Evolutionary conservation across 2,888 invertebrate genomes (phyloP).

Genomic region (Trachelus troglodyta): DNA sequence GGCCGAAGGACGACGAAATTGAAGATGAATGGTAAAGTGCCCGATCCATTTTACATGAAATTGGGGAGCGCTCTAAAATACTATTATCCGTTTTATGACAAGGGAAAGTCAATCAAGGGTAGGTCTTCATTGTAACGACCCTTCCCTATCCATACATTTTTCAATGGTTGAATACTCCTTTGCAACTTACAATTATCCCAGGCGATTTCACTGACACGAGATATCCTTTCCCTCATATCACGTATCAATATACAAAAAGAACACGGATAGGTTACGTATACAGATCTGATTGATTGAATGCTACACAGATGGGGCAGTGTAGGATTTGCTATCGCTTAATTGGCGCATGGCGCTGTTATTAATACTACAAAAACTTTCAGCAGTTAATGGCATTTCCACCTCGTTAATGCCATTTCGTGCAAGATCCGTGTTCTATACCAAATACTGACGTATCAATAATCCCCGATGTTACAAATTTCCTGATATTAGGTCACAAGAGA

Average conservation of each 20-base stretch:
- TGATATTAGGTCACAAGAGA: background rate
- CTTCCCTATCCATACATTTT: background rate
- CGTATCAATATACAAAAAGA: background rate
- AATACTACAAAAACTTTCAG: background rate
- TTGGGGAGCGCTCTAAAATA: background rate
- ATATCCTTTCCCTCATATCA: background rate
- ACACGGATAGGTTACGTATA: background rate
- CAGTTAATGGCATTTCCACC: background rate
- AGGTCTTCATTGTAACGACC: background rate
- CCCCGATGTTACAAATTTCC: background rate
- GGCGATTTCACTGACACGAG: background rate
- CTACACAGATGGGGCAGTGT: background rate
- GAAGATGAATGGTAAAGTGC: background rate
- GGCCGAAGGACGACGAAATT: background rate
- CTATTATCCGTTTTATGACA: background rate
- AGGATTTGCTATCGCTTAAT: background rate
- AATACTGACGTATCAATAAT: background rate
- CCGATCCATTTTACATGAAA: background rate
- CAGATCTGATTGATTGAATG: background rate
- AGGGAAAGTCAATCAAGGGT: background rate
- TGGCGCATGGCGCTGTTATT: background rate
- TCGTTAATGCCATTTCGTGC: background rate
- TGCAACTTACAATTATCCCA: background rate
- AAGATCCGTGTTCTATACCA: background rate
- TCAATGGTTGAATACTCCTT: background rate